Evolutionary conservation across 2,888 invertebrate species (phyloP).

Genomic region (Drosophila austrosaltans): DNA sequence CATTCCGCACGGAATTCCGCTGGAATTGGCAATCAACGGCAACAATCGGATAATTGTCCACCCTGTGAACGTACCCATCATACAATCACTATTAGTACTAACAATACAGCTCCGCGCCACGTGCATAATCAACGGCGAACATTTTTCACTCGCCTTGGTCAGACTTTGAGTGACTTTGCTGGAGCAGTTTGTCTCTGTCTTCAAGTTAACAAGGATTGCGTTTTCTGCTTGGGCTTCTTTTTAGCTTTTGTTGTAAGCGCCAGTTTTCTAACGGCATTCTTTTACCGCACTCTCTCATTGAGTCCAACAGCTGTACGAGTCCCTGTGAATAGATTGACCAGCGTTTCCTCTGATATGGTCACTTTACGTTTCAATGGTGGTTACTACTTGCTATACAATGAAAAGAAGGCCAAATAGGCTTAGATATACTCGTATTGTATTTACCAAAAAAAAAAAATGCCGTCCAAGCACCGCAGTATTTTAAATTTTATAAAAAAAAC

Average conservation of each 20-base stretch:
- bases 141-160: constrained; percentile 52
- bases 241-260: constrained; percentile 81
- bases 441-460: background rate
- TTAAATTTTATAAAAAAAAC: no score
- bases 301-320: constrained; percentile 39
- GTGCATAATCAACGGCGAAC: constrained; percentile 34
- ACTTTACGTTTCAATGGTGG: constrained; percentile 53
- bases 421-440: no score
- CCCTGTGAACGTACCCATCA: constrained; percentile 64
- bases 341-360: constrained; percentile 18
- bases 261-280: constrained; percentile 81
- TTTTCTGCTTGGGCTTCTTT: constrained; percentile 81
- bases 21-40: background rate
- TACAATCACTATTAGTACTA: constrained; percentile 71
- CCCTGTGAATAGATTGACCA: background rate
- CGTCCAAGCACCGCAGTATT: background rate
- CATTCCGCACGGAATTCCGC: background rate
- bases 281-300: constrained; percentile 78
- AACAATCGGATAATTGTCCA: constrained; percentile 12
- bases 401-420: constrained; percentile 34
- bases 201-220: constrained; percentile 81
- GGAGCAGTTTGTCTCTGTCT: constrained; percentile 74
- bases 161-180: constrained; percentile 63
- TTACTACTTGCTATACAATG: constrained; percentile 61
- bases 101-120: constrained; percentile 47